Evolutionary conservation across 2,113 vertebrate species (phyloP), one percentile per base, ranked within the genome.

Genomic region (Sorex fumeus): DNA sequence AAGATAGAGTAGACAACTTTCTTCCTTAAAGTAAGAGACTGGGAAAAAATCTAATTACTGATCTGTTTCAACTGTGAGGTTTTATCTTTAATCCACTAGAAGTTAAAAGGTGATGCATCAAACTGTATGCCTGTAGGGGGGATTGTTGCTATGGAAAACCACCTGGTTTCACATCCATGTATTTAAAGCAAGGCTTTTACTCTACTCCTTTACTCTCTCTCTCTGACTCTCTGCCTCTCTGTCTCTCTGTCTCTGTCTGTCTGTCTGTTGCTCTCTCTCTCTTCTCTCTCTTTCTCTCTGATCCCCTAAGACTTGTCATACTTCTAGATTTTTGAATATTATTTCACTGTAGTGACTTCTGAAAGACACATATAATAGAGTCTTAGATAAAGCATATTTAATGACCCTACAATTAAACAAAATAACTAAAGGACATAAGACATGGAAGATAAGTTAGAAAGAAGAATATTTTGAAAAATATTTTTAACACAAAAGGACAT

Each of bases 51-150:
- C 92, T 97, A 95, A 96, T 96, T 96, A 94, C 89, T 91, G 80
- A 94, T 96, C 83, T 95, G 72, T 92, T 93, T 94, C 93, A 92
- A 84, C 88, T 92, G 66, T 70, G 74, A 88, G 67, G 69, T 92
- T 94, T 97, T 96, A 95, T 94, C 79, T 96, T 92, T 96, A 97
- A 96, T 95, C 93, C 86, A 88, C 40, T 90, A 83, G 60, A 95
- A 95, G 85, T 93, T 95, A 96, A 96, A 97, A 96, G 85, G 50
- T 60, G 88, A 67, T 3, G 4, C 36, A 91, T 95, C 93, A 96
- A 91, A 95, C 84, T 43, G 23, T 75, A 89, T 66, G 86, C 72
- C 95, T 81, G 8, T 23, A n/a, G 95, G 77, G 82, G 21, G 62
- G 91, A 87, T 94, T 50, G 72, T 84, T 94, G 83, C 80, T 70